A percentile compares a stretch with the other conserved stretches of the same genome.
phyloP scores from a whole-genome alignment of 1,140 invertebrate species.

The Lasaia peninsularis region DNA sequence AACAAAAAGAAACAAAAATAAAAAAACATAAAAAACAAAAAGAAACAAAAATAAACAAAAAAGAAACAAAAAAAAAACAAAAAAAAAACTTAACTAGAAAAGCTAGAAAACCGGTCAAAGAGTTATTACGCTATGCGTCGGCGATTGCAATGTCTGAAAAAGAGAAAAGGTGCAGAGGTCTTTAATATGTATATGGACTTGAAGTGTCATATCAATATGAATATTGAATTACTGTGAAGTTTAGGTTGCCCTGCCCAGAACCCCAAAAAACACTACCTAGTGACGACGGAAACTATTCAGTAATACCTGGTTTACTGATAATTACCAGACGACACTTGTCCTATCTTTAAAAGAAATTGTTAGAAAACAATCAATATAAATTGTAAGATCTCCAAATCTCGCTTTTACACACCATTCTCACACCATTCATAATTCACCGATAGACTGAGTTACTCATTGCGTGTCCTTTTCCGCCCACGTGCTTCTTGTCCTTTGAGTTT shows the following conservation, averaged over 20 bases:
- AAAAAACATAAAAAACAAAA: no score
- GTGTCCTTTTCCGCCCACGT: not conserved
- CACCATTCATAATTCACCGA: no score
- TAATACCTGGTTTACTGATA: conserved; percentile 9
- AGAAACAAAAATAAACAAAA: no score
- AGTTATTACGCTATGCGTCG: not conserved
- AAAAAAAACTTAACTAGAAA: conserved; percentile 12
- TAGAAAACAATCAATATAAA: conserved; percentile 6
- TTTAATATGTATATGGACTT: conserved; percentile 6
- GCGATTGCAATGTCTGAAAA: not conserved
- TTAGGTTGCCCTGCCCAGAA: not conserved
- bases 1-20: no score
- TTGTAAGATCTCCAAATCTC: not conserved
- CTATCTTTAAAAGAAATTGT: conserved; percentile 8
- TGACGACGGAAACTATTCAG: not conserved
- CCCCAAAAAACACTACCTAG: conserved; percentile 1
- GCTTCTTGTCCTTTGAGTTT: not conserved
- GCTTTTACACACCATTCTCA: not conserved
- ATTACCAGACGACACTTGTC: conserved; percentile 1
- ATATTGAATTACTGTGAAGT: not conserved
- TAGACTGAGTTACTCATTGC: not conserved
- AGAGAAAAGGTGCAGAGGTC: not conserved
- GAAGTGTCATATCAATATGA: not conserved
- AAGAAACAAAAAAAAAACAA: no score
- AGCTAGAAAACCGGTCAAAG: not conserved